Evolutionary conservation across 2,797 vertebrate species (phyloP).

Genomic region (Hippoglossus hippoglossus): DNA sequence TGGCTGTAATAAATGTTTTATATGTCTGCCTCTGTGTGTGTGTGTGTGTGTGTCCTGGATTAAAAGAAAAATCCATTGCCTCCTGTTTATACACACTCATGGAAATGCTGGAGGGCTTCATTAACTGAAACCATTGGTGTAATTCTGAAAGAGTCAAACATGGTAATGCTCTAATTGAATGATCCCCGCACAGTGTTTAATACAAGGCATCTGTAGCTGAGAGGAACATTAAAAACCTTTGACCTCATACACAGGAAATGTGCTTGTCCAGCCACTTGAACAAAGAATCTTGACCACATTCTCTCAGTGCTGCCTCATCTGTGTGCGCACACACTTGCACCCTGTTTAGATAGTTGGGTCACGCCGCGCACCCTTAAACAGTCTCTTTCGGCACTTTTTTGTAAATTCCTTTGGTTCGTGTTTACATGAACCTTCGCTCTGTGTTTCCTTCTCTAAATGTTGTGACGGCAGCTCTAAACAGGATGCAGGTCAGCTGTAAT

Average conservation of each 20-base stretch:
- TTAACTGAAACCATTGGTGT: constrained; percentile 14
- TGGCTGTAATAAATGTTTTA: constrained; percentile 36
- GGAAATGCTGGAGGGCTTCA: constrained; percentile 23
- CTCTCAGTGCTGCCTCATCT: constrained; percentile 40
- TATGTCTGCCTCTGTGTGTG: constrained; percentile 12
- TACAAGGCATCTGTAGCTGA: not conserved
- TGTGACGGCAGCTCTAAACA: constrained; percentile 75
- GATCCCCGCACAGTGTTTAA: constrained; percentile 19
- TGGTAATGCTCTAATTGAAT: constrained; percentile 13
- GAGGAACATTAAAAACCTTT: constrained; percentile 30
- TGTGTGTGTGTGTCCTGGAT: not conserved
- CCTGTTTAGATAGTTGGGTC: constrained; percentile 55
- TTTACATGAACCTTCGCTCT: constrained; percentile 55
- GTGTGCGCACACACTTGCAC: constrained; percentile 34
- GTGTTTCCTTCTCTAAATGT: constrained; percentile 65
- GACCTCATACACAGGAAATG: constrained; percentile 56
- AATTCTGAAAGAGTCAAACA: constrained; percentile 21
- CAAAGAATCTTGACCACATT: constrained; percentile 57
- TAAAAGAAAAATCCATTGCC: not conserved
- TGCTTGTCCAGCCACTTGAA: constrained; percentile 50
- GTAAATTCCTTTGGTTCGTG: constrained; percentile 32
- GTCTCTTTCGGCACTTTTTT: constrained; percentile 22
- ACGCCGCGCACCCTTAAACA: constrained; percentile 40
- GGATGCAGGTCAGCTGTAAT: constrained; percentile 62
- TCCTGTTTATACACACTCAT: constrained; percentile 18